Percentiles rank a stretch among this genome's conserved stretches.
phyloP scores from a whole-genome alignment of 2,888 invertebrate species.

The Noctua janthe region DNA sequence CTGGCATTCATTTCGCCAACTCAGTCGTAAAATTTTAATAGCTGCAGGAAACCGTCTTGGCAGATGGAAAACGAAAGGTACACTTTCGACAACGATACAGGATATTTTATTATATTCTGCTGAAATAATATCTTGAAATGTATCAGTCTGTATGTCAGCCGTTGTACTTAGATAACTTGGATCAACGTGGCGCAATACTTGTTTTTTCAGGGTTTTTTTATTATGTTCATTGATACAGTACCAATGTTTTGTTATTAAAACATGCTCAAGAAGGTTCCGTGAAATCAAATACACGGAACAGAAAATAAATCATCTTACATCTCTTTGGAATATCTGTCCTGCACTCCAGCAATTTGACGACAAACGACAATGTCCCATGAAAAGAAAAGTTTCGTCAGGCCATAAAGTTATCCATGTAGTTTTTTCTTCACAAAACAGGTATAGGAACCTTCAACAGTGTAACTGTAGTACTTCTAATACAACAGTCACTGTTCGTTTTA shows the following conservation, averaged over 20 bases:
- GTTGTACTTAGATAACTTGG: not conserved
- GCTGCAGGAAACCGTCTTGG: conserved; percentile 82
- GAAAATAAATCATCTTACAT: not conserved
- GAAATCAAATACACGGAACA: not conserved
- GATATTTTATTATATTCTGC: conserved; percentile 35
- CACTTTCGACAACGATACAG: conserved; percentile 71
- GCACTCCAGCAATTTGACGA: not conserved
- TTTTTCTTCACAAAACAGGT: conserved; percentile 28
- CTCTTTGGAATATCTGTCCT: not conserved
- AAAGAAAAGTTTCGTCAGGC: not conserved
- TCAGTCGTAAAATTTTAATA: conserved; percentile 89
- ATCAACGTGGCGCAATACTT: not conserved
- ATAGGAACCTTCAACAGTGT: conserved; percentile 18
- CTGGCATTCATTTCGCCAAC: conserved; percentile 87
- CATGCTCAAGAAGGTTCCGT: not conserved
- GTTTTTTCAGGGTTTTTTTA: not conserved
- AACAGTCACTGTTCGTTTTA: conserved; percentile 67
- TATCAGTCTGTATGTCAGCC: conserved; percentile 13
- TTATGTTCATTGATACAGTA: not conserved
- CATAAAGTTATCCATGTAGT: conserved; percentile 23
- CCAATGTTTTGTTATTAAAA: not conserved
- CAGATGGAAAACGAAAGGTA: conserved; percentile 79
- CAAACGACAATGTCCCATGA: not conserved
- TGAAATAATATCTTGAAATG: conserved; percentile 27
- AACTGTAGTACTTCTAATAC: conserved; percentile 54